Conservation (phyloP, 2,113 vertebrate species). For the Ranitomeya imitator region DNA sequence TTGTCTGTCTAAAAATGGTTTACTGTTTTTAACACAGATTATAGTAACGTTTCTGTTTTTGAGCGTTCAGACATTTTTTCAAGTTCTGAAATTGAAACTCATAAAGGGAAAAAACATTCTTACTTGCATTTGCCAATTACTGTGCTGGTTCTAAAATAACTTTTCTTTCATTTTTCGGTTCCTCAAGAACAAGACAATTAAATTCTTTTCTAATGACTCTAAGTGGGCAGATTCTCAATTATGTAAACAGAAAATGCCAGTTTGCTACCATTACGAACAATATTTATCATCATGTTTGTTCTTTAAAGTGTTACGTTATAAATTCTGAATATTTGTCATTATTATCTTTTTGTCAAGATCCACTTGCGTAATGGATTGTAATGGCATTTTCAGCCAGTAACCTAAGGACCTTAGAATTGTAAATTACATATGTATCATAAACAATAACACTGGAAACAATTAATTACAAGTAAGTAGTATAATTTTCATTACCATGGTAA, state of each 20-base stretch:
- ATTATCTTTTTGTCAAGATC: neutral
- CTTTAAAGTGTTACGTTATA: neutral
- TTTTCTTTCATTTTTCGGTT: too few species aligned
- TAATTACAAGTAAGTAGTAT: neutral
- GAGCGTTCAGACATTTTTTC: too few species aligned
- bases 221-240: neutral
- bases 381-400: neutral
- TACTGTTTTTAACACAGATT: too few species aligned
- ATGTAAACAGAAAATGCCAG: neutral
- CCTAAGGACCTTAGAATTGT: neutral
- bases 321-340: neutral
- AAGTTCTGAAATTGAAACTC: too few species aligned
- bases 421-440: neutral
- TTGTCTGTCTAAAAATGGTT: too few species aligned
- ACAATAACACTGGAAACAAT: neutral
- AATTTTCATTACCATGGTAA: neutral
- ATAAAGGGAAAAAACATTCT: neutral
- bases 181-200: neutral
- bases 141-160: too few species aligned
- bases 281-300: neutral
- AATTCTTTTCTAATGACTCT: neutral
- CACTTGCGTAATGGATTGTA: neutral
- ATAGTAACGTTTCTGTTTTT: too few species aligned
- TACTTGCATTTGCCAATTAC: neutral
- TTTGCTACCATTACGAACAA: neutral